A percentile compares a stretch with the other conserved stretches of the same genome.
These are phyloP conservation scores for Rhagologus leucostigma DNA, from an alignment of 2,113 vertebrate species.

Conservation along the genomic window DNA sequence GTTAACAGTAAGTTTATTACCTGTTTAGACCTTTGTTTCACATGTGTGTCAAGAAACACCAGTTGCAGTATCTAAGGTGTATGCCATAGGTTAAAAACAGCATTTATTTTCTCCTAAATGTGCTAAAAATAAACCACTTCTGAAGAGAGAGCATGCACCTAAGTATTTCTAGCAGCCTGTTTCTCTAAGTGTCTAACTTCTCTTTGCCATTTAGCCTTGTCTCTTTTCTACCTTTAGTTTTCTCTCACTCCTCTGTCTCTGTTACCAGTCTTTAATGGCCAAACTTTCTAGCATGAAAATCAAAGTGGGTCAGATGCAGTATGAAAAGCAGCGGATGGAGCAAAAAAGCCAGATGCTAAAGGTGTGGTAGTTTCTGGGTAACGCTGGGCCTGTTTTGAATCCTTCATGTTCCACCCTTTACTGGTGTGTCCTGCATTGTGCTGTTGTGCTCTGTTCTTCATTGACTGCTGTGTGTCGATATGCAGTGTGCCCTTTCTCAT, in stretches of 20 bases:
- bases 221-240: constrained; percentile 70
- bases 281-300: constrained; percentile 99
- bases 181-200: constrained; percentile 46
- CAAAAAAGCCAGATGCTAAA: constrained; percentile 88
- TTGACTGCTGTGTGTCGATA: not conserved
- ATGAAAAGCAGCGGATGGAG: constrained; percentile 96
- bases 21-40: not conserved
- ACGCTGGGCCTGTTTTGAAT: constrained; percentile 34
- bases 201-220: constrained; percentile 57
- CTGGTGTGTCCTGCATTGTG: constrained; percentile 31
- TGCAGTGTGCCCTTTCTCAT: not conserved
- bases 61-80: not conserved
- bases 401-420: constrained; percentile 1
- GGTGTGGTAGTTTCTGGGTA: constrained; percentile 80
- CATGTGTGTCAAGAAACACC: not conserved
- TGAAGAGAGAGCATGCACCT: not conserved
- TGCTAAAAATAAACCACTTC: not conserved
- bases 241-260: constrained; percentile 75
- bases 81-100: not conserved
- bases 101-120: not conserved
- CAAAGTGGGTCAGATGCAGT: constrained; percentile 98
- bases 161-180: not conserved
- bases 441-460: constrained; percentile 43
- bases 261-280: constrained; percentile 94
- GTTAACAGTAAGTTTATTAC: not conserved